Evolutionary conservation across 2,113 vertebrate genomes (phyloP).

Genomic region (Phylloscopus trochiloides): DNA sequence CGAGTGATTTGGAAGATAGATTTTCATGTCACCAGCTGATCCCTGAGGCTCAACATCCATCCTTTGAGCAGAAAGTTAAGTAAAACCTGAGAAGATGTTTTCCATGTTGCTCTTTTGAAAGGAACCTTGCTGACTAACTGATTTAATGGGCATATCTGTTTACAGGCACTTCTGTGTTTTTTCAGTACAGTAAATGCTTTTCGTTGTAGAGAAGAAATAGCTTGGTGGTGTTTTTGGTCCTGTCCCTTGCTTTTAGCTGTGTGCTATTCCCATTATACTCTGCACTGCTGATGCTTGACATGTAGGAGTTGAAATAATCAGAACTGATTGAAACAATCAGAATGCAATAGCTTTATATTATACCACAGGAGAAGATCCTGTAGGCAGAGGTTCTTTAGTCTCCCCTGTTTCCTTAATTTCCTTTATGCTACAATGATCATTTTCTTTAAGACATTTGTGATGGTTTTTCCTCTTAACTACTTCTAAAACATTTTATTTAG

Average conservation of each 20-base stretch:
- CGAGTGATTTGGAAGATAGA: slow-evolving; percentile 42
- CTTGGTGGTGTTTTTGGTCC: accelerated
- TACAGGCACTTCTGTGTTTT: not conserved
- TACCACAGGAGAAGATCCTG: not conserved
- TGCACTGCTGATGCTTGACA: not conserved
- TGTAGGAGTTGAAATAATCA: not conserved
- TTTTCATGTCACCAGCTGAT: slow-evolving; percentile 42
- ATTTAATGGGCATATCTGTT: not conserved
- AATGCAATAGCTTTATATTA: not conserved
- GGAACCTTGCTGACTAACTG: not conserved
- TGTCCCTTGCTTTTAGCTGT: not conserved
- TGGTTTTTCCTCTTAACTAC: not conserved
- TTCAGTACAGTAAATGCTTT: not conserved
- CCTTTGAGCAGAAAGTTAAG: slow-evolving; percentile 17
- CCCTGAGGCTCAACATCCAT: not conserved
- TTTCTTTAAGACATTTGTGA: not conserved
- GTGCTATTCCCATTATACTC: not conserved
- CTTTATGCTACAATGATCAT: accelerated
- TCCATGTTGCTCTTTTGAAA: not conserved
- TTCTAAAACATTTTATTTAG: not conserved
- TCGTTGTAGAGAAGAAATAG: not conserved
- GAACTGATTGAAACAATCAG: not conserved
- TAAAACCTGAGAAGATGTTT: slow-evolving; percentile 38
- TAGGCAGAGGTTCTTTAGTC: not conserved
- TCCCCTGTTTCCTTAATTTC: not conserved